Conservation (phyloP, 2,888 invertebrate genomes). For the Pseudococcus longispinus region DNA sequence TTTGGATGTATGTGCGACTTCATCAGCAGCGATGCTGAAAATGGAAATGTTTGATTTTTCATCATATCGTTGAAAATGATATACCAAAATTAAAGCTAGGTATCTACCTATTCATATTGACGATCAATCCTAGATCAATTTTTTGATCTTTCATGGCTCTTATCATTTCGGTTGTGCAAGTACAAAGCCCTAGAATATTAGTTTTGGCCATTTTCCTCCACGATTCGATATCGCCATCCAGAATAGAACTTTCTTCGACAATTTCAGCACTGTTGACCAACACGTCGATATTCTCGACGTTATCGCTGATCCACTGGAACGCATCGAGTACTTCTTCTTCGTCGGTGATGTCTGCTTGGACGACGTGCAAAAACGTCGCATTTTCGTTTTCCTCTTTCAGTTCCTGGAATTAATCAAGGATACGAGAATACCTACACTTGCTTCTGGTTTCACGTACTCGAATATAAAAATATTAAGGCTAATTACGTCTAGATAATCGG, state of each 20-base stretch:
- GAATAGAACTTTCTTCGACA: conserved; percentile 58
- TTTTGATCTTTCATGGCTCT: conserved; percentile 59
- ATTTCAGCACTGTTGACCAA: conserved; percentile 60
- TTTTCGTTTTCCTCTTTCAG: conserved; percentile 29
- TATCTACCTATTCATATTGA: conserved; percentile 59
- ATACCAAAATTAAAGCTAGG: no score
- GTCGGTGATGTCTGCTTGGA: conserved; percentile 59
- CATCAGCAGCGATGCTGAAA: conserved; percentile 59
- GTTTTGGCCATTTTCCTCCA: conserved; percentile 59
- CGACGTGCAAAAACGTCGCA: conserved; percentile 57
- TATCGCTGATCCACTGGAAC: conserved; percentile 59
- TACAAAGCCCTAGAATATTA: conserved; percentile 59
- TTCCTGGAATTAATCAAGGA: background rate
- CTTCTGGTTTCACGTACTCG: background rate
- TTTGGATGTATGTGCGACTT: conserved; percentile 58
- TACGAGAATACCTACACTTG: background rate
- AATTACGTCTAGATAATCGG: conserved; percentile 59
- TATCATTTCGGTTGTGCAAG: conserved; percentile 59
- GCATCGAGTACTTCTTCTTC: conserved; percentile 59
- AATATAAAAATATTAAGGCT: background rate
- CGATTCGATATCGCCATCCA: conserved; percentile 59
- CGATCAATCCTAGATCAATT: conserved; percentile 59
- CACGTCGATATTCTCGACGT: conserved; percentile 59
- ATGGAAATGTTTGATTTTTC: background rate
- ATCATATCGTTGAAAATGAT: no score